Base-by-base conservation (phyloP, 53 echinoderm and acorn worm species). In the Echinarachnius parma region DNA sequence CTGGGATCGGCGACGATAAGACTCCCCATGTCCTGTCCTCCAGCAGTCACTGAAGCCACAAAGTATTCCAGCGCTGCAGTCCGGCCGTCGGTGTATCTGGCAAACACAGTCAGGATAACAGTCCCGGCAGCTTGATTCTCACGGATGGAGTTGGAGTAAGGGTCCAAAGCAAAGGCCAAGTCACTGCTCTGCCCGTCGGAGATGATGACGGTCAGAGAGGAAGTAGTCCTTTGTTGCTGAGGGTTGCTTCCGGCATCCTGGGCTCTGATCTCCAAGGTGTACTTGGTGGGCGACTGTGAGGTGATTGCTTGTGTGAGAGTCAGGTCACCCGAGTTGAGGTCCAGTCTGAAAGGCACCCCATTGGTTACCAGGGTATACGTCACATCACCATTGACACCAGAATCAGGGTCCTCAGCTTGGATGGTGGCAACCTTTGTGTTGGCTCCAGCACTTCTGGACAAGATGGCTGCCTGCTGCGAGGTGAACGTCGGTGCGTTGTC, bases 401-500 rank as follows among this genome's bases (percentile, higher is more conserved):
- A 80, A 62, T 94, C 95, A 18, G 62, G 59, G 78, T 94, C 95
- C 7, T 48, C 76, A 23, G 95, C 95, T 16, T 45, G 62, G 9
- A 94, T 72, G 5, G 76, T 82, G 60, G 84, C 84, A 24, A 94
- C 90, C 16, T 26, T 37, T 2, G 87, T 68, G 27, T 53, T 75
- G 1, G 78, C 77, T 2, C 81, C 57, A 10, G 74, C 35, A 33
- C 57, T 72, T n/a, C 56, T 14, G 0, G 74, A 56, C 1, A 62
- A 49, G 18, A 90, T 66, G 11, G 81, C 84, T 0, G 95, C 90
- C 58, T 77, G 84, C 48, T 90, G 87, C 19, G 95, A 90, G 15
- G 87, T 69, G 45, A 94, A 87, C 70, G 65, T 53, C 21, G 95
- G 95, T 28, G 75, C 52, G 48, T 94, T 90, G 76, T 94, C 95